These are phyloP conservation scores for Parauchenoglanis punctatus DNA, from an alignment of 2,797 vertebrate species.

Conservation along the genomic window DNA sequence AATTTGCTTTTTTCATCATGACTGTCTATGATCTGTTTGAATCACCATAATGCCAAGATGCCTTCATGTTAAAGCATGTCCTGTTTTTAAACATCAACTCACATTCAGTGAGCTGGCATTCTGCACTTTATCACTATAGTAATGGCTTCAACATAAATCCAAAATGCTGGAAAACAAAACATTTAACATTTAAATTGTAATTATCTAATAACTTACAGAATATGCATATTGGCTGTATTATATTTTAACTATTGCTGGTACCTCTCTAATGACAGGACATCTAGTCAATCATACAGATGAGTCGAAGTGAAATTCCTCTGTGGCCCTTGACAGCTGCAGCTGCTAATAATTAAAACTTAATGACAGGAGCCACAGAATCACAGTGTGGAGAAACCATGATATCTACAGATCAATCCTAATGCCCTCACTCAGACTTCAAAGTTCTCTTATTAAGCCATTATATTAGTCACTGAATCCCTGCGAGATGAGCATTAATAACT, in stretches of 20 bases:
- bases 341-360: conserved; percentile 38
- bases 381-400: conserved; percentile 22
- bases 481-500: conserved; percentile 35
- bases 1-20: not conserved
- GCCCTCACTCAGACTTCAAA: conserved; percentile 19
- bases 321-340: not conserved
- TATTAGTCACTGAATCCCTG: conserved; percentile 18
- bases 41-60: not conserved
- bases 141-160: not conserved
- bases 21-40: not conserved
- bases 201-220: not conserved
- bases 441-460: conserved; percentile 27
- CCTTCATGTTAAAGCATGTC: not conserved
- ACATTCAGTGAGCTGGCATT: not conserved
- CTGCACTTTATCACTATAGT: not conserved
- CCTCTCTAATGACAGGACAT: not conserved
- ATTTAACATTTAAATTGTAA: not conserved
- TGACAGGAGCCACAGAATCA: conserved; percentile 15
- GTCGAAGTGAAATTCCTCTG: not conserved
- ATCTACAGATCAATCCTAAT: conserved; percentile 35
- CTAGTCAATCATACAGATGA: conserved; percentile 2
- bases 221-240: not conserved
- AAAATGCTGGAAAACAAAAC: not conserved
- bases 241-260: not conserved
- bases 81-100: not conserved